Base-by-base conservation (phyloP, 1,140 invertebrate genomes). In the Drosophila nannoptera region DNA sequence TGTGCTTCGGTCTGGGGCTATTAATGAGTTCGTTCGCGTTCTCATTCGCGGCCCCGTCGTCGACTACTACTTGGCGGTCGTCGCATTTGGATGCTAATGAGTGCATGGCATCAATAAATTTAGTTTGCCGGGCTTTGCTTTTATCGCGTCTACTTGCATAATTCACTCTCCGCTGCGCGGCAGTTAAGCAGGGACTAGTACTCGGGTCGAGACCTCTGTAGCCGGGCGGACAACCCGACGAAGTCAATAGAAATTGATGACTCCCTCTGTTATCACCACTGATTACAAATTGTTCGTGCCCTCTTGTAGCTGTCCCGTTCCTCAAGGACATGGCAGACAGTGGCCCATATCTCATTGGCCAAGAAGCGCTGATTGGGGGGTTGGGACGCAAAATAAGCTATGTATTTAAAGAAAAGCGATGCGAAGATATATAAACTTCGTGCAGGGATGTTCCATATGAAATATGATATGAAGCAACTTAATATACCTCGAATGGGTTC, bases 61-160 rank as follows among this genome's bases (percentile, higher is more conserved):
- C 53, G 12, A 54, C 80, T 78, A 73, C 58, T 61, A 62, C 43
- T 67, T 75, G 59, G 68, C 63, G 59, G 36, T 46, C 53, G 73
- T 61, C 56, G 77, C 77, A 86, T 86, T 86, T 77, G 81, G 77
- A 86, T 86, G 81, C 81, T 86, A 86, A 86, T 86, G 81, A 86
- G 82, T 86, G 81, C 74, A 86, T 86, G 77, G 77, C 81, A 86
- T 81, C 81, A 86, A 86, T 86, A 86, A 86, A 86, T 86, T 86
- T 86, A 86, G 81, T 86, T 86, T 70, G 74, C 77, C 35, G 43
- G 77, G 81, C 81, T 86, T 81, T 80, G 77, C 81, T 86, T 86
- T 86, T 86, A 86, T 86, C 81, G 77, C 81, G 60, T 69, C 80
- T 22, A 83, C 80, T 83, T 83, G 80, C 80, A 83, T 83, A 83